Percentiles rank a stretch among this genome's conserved stretches.
Evolutionary conservation across 2,888 invertebrate genomes (phyloP).

Genomic region (Ptychoptera contaminata): DNA sequence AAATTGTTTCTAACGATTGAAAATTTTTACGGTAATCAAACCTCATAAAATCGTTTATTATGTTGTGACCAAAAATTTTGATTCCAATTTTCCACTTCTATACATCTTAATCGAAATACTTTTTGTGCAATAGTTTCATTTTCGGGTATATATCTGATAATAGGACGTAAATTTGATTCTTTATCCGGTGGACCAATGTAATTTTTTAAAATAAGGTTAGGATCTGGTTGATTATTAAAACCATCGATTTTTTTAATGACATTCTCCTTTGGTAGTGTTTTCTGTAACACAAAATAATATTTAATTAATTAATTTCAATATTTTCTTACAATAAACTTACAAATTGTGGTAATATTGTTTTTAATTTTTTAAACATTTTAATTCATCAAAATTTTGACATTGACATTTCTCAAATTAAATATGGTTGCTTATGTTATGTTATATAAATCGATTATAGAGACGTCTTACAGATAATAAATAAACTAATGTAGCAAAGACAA

Average conservation of each 20-base stretch:
- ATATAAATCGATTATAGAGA: too few relatives aligned
- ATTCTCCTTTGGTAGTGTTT: too few relatives aligned
- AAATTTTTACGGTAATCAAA: constrained; percentile 19
- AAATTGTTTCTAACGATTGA: neutral
- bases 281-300: too few relatives aligned
- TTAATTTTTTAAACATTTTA: too few relatives aligned
- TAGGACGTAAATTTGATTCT: constrained; percentile 59
- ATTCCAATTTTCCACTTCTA: constrained; percentile 67
- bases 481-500: too few relatives aligned
- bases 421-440: too few relatives aligned
- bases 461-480: too few relatives aligned
- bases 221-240: constrained; percentile 20
- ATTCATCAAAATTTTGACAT: too few relatives aligned
- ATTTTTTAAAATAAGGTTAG: constrained; percentile 18
- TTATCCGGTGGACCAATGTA: constrained; percentile 53
- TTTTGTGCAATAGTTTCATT: constrained; percentile 52
- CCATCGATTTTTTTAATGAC: constrained; percentile 7
- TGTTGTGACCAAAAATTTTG: constrained; percentile 71
- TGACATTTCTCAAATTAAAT: too few relatives aligned
- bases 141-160: constrained; percentile 44
- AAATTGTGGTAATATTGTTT: too few relatives aligned
- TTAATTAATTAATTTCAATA: too few relatives aligned
- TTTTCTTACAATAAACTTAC: too few relatives aligned
- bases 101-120: constrained; percentile 43
- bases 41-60: constrained; percentile 58